phyloP scores from a whole-genome alignment of 1,140 invertebrate species.

The Drosophila neocordata region DNA sequence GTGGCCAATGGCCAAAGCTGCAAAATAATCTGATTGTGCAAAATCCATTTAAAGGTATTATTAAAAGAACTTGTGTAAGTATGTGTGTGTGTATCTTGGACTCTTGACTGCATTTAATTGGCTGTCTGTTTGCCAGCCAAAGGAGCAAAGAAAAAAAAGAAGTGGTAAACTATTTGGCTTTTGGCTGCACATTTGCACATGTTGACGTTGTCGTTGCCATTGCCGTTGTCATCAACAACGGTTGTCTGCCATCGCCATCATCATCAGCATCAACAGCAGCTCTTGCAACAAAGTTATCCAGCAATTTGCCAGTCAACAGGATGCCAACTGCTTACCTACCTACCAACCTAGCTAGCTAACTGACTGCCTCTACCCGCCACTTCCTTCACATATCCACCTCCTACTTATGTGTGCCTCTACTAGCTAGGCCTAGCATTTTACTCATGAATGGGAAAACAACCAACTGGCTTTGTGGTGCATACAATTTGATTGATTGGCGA shows the following conservation, averaged over 20 bases:
- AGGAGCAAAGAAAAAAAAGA: slow-evolving; percentile 2
- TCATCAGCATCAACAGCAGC: slow-evolving; percentile 8
- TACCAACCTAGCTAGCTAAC: too few species aligned
- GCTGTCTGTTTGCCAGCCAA: slow-evolving; percentile 42
- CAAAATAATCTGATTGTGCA: slow-evolving; percentile 53
- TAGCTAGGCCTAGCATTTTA: slow-evolving; percentile 4
- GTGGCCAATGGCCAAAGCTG: slow-evolving; percentile 2
- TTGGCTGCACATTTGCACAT: slow-evolving; percentile 29
- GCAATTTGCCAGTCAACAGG: slow-evolving; percentile 61
- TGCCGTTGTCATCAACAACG: slow-evolving; percentile 44
- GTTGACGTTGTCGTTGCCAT: slow-evolving; percentile 19
- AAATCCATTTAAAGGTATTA: slow-evolving; percentile 58
- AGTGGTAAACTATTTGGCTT: slow-evolving; percentile 28
- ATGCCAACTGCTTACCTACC: slow-evolving; percentile 26
- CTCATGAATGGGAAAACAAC: slow-evolving; percentile 34
- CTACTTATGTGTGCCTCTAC: neutral
- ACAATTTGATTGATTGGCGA: slow-evolving; percentile 51
- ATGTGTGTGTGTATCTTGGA: slow-evolving; percentile 23
- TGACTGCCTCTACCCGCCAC: neutral
- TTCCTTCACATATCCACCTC: neutral
- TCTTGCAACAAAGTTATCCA: slow-evolving; percentile 56
- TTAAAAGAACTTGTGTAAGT: slow-evolving; percentile 54
- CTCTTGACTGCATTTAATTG: slow-evolving; percentile 57
- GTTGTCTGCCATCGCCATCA: slow-evolving; percentile 33
- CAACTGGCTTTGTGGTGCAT: slow-evolving; percentile 18